Percentiles rank a stretch among this genome's conserved stretches.
These are phyloP conservation scores for Masnerella sp. DNA, from an alignment of 2,888 invertebrate genomes.

Conservation along the genomic window DNA sequence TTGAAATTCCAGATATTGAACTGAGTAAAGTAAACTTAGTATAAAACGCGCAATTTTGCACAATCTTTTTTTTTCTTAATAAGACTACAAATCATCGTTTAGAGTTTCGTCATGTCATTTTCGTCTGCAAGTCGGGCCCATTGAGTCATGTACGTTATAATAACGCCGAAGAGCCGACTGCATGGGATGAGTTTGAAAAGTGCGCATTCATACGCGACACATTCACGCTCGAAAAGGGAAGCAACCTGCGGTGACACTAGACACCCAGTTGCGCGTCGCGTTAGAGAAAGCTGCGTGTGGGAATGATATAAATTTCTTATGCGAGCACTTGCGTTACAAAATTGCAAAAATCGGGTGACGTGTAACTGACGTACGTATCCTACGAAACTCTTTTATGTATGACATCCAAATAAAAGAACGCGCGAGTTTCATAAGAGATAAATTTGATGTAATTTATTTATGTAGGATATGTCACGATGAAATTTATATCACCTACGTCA, in stretches of 20 bases:
- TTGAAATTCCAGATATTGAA: no score
- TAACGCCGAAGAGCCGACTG: constrained; percentile 23
- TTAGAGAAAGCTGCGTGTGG: constrained; percentile 52
- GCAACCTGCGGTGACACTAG: constrained; percentile 60
- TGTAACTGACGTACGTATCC: constrained; percentile 23
- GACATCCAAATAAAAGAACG: not conserved
- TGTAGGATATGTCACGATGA: constrained; percentile 1
- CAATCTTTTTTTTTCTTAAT: no score
- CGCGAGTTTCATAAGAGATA: not conserved
- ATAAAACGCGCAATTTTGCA: no score
- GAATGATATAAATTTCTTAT: constrained; percentile 45
- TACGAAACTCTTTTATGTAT: not conserved
- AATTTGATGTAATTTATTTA: not conserved
- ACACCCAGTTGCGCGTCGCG: constrained; percentile 59
- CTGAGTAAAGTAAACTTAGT: no score
- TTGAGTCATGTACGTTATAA: constrained; percentile 41
- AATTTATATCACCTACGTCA: not conserved
- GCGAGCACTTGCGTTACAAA: constrained; percentile 17
- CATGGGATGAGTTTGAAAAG: constrained; percentile 26
- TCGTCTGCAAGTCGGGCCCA: constrained; percentile 35
- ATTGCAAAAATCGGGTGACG: constrained; percentile 22
- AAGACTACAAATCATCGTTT: constrained; percentile 33
- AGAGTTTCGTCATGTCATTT: constrained; percentile 39
- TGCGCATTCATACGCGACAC: constrained; percentile 34
- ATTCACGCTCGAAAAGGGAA: constrained; percentile 39